These are phyloP conservation scores for Ceratosolen solmsi DNA, from an alignment of 1,140 invertebrate species.

Conservation along the genomic window DNA sequence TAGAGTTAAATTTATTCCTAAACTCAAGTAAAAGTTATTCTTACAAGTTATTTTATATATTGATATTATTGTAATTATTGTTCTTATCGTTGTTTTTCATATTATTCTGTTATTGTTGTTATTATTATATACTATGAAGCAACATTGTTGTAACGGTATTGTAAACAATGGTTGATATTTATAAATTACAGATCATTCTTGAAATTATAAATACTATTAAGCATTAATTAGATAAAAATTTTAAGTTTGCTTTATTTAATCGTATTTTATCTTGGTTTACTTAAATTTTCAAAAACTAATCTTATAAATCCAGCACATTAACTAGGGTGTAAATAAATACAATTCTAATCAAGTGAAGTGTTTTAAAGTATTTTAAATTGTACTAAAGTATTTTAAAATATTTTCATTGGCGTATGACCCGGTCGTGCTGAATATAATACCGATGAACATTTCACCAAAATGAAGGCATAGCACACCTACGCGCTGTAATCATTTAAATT, in stretches of 20 bases:
- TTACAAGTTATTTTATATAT: no score
- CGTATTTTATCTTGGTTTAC: neutral
- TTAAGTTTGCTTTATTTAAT: neutral
- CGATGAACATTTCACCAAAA: neutral
- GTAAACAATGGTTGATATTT: neutral
- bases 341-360: constrained; percentile 27
- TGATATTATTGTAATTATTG: no score
- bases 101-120: no score
- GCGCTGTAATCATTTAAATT: no score
- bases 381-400: neutral
- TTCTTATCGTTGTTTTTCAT: no score
- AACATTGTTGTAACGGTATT: neutral
- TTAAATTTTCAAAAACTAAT: neutral
- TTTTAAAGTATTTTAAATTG: neutral
- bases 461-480: neutral
- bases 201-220: no score
- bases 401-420: neutral
- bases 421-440: neutral
- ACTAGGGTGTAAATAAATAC: constrained; percentile 1
- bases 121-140: no score
- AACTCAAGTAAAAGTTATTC: no score
- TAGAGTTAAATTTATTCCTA: no score
- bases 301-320: neutral
- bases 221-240: neutral
- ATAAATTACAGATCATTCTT: no score